These are phyloP conservation scores for Saccostrea cuccullata DNA, from an alignment of 1,140 invertebrate genomes.

Conservation along the genomic window DNA sequence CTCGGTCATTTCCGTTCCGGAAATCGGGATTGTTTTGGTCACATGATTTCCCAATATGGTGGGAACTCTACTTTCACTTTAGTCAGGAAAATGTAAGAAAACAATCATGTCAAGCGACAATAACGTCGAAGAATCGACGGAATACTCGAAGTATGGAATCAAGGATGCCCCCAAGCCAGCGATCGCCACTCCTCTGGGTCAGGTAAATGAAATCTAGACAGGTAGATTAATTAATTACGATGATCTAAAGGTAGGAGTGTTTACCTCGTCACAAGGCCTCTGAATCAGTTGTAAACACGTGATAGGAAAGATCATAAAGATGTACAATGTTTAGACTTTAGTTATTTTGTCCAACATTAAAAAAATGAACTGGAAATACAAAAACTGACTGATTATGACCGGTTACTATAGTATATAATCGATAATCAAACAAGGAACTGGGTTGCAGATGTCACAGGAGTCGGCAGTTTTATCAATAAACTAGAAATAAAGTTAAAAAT, in stretches of 20 bases:
- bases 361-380: not conserved
- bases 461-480: too few species aligned
- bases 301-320: not conserved
- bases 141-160: conserved; percentile 67
- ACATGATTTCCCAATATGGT: not conserved
- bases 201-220: conserved; percentile 52
- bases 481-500: too few species aligned
- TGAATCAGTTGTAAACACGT: not conserved
- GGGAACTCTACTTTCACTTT: conserved; percentile 17
- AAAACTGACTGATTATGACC: too few species aligned
- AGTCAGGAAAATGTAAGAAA: not conserved
- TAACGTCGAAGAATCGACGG: conserved; percentile 55
- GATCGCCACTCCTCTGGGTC: conserved; percentile 62
- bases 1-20: too few species aligned
- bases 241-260: not conserved
- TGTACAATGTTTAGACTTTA: not conserved
- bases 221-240: not conserved
- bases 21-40: not conserved
- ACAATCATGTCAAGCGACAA: not conserved
- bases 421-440: too few species aligned
- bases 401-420: too few species aligned
- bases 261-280: not conserved
- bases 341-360: not conserved
- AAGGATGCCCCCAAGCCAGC: conserved; percentile 64
- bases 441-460: too few species aligned